phyloP scores from a whole-genome alignment of 2,797 vertebrate species.

The Notolabrus celidotus region DNA sequence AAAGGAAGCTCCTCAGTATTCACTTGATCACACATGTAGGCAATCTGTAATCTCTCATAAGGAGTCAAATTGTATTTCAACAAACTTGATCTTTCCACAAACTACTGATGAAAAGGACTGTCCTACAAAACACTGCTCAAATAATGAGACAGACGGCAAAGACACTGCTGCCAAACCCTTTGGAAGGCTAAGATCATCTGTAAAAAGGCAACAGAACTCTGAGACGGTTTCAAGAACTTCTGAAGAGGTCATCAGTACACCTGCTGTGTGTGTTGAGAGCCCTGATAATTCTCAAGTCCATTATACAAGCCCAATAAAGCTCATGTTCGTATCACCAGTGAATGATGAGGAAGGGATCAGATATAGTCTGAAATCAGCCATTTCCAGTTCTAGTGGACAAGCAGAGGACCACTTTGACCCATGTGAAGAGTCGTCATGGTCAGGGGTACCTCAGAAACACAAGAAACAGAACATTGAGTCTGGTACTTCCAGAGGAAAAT shows the following conservation, averaged over 20 bases:
- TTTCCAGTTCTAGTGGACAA: slow-evolving; percentile 77
- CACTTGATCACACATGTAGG: slow-evolving; percentile 37
- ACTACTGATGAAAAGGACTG: slow-evolving; percentile 36
- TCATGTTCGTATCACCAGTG: slow-evolving; percentile 96
- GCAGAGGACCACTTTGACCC: slow-evolving; percentile 84
- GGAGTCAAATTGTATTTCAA: slow-evolving; percentile 31
- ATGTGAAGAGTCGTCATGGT: slow-evolving; percentile 79
- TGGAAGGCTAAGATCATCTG: slow-evolving; percentile 57
- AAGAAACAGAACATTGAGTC: slow-evolving; percentile 52
- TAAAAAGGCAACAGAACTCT: slow-evolving; percentile 51
- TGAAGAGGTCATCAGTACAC: slow-evolving; percentile 13
- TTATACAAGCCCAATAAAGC: slow-evolving; percentile 95
- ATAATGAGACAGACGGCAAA: slow-evolving; percentile 38
- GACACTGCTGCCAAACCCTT: slow-evolving; percentile 34
- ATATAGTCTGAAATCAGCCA: slow-evolving; percentile 92
- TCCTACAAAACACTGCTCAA: slow-evolving; percentile 38
- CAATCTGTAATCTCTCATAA: slow-evolving; percentile 23
- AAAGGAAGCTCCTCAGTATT: slow-evolving; percentile 16
- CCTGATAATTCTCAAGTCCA: slow-evolving; percentile 63
- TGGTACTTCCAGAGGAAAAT: slow-evolving; percentile 38
- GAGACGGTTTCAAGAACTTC: slow-evolving; percentile 30
- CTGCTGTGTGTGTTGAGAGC: slow-evolving; percentile 47
- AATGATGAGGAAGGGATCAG: slow-evolving; percentile 89
- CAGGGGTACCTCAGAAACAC: slow-evolving; percentile 70
- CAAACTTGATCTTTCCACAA: slow-evolving; percentile 16